Percentiles rank a stretch among this genome's conserved stretches.
Conservation (phyloP, 1,140 invertebrate species). For the Rhagoletis pomonella region DNA sequence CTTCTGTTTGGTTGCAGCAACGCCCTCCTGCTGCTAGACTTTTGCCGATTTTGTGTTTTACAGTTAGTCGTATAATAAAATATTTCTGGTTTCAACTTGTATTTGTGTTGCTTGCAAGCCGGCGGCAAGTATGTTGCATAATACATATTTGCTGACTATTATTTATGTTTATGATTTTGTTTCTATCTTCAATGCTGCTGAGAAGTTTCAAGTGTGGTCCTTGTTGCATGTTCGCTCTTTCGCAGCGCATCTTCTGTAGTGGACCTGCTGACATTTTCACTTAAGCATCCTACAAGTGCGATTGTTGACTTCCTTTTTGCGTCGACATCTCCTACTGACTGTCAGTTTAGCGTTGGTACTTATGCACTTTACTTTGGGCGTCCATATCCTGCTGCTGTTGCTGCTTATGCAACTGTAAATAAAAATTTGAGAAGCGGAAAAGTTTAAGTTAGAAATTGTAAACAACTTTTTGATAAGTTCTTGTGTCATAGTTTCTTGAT, state of each 20-base stretch:
- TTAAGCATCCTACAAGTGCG: slow-evolving; percentile 31
- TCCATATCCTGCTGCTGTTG: slow-evolving; percentile 26
- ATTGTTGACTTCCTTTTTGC: slow-evolving; percentile 38
- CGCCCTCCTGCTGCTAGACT: neutral
- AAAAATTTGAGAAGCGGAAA: slow-evolving; percentile 49
- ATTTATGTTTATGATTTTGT: slow-evolving; percentile 54
- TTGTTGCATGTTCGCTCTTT: neutral
- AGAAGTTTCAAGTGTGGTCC: neutral
- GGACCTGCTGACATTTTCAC: slow-evolving; percentile 48
- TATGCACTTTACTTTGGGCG: neutral
- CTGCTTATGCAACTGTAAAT: slow-evolving; percentile 53
- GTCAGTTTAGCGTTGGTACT: neutral
- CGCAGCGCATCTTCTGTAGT: neutral
- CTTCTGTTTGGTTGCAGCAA: too few species aligned
- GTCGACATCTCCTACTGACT: slow-evolving; percentile 34
- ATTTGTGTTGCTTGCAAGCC: slow-evolving; percentile 31
- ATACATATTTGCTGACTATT: slow-evolving; percentile 52
- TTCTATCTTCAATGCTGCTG: neutral
- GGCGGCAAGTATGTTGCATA: slow-evolving; percentile 10
- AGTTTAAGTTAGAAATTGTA: slow-evolving; percentile 53
- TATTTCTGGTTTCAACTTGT: slow-evolving; percentile 3
- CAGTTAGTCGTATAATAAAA: slow-evolving; percentile 44
- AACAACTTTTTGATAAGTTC: slow-evolving; percentile 50
- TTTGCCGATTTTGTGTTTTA: slow-evolving; percentile 34
- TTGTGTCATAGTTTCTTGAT: slow-evolving; percentile 22